Base-by-base conservation (phyloP, 2,113 vertebrate genomes). In the Marcusenius ussheri region DNA sequence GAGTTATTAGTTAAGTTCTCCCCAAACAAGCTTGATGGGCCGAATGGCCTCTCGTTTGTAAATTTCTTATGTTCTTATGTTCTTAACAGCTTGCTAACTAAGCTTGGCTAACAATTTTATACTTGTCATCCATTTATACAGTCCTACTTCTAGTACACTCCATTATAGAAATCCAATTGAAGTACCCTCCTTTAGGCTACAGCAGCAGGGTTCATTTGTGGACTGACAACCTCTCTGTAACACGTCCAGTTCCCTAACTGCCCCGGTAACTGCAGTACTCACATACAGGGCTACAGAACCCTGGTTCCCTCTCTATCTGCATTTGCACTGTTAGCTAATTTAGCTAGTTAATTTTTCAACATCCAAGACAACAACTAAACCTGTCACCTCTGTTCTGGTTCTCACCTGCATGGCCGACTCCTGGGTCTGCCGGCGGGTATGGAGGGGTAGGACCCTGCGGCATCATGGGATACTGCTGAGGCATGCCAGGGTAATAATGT, bases 401-500 rank as follows among this genome's bases (percentile, higher is more conserved):
- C 93, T 94, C 92, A 96, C 96, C 91, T 92, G 83, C 94, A 91
- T 96, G 95, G 88, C 92, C 93, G 91, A 95, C 94, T 11, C 91
- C 91, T 24, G 94, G 95, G 90, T 95, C 95, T 50, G 24, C 51
- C 89, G 94, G 92, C 3, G 91, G 90, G 42, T 94, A 93, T 11
- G 92, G 91, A 3, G 92, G 92, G 50, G 95, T 96, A 0, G 93
- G 95, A 56, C 93, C 94, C 0, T 92, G 95, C 9, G 94, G 93
- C 95, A 96, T 95, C 93, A 95, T 77, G 1, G 95, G 95, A 89
- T 95, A 96, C n/a, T 95, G 96, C 0, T 94, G 93, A 21, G 95
- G 94, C 94, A 96, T 93, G 83, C 95, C 95, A 5, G 95, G 92
- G 86, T 89, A 53, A 42, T 96, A 96, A 88, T 95, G 95, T 3